phyloP scores from a whole-genome alignment of 1,140 invertebrate species.

The Limonius californicus region DNA sequence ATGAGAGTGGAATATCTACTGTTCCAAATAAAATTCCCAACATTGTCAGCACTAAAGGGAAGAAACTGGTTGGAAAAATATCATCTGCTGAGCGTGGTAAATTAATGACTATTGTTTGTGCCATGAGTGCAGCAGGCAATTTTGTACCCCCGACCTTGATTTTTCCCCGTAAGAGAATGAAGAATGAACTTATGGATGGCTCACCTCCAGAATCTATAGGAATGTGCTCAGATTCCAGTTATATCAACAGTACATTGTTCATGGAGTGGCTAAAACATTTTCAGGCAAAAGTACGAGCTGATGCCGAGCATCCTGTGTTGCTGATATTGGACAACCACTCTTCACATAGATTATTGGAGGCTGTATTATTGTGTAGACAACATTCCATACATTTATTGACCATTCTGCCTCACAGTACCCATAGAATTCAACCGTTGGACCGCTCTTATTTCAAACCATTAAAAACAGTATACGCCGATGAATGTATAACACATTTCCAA shows the following conservation, averaged over 20 bases:
- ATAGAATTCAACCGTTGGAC: conserved; percentile 17
- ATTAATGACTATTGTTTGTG: too few species aligned
- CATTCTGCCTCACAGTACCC: conserved; percentile 14
- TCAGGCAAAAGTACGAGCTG: conserved; percentile 5
- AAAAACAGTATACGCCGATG: neutral
- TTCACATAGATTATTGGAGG: conserved; percentile 15
- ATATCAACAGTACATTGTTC: conserved; percentile 4
- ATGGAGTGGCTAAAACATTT: conserved; percentile 23
- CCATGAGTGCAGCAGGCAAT: too few species aligned
- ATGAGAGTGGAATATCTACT: neutral
- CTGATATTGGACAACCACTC: conserved; percentile 23
- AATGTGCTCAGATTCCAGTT: conserved; percentile 9
- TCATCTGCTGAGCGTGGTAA: neutral
- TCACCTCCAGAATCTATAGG: too few species aligned
- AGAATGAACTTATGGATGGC: too few species aligned
- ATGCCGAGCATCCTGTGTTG: conserved; percentile 13
- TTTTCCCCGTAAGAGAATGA: too few species aligned
- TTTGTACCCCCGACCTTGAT: too few species aligned
- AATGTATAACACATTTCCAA: too few species aligned
- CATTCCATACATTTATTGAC: conserved; percentile 17
- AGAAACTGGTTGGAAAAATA: neutral
- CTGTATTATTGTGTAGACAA: neutral
- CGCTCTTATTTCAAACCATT: neutral
- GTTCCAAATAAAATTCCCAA: neutral
- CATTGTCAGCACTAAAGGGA: too few species aligned